Conservation (phyloP, 1,140 invertebrate species). For the Hypothenemus hampei region DNA sequence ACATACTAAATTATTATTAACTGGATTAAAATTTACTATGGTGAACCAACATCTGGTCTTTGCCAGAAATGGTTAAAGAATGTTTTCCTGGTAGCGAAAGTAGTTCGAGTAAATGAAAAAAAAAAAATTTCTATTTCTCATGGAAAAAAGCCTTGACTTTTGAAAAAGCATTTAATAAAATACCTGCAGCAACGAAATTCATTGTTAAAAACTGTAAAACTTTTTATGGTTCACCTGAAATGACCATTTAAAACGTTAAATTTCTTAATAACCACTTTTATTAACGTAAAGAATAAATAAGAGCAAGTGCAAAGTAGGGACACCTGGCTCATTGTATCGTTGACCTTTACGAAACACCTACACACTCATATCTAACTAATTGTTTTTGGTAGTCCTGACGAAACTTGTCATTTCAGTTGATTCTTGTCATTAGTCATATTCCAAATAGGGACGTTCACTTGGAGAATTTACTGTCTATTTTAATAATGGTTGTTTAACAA, state of each 20-base stretch:
- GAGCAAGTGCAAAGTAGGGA: conserved; percentile 3
- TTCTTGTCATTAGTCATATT: conserved; percentile 9
- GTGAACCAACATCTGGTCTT: conserved; percentile 1
- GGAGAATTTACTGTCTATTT: conserved; percentile 5
- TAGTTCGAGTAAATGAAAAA: background rate
- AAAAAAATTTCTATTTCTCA: too few relatives aligned
- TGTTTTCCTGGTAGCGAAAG: background rate
- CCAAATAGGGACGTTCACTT: conserved; percentile 2
- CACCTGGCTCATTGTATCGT: conserved; percentile 4
- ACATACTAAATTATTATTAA: too few relatives aligned
- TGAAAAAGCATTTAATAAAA: too few relatives aligned
- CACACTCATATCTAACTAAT: background rate
- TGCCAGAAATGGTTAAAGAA: conserved; percentile 1
- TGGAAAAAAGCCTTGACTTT: too few relatives aligned
- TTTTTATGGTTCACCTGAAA: too few relatives aligned
- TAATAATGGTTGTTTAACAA: conserved; percentile 8
- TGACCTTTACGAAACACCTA: conserved; percentile 1
- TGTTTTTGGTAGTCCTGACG: conserved; percentile 2
- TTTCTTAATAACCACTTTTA: background rate
- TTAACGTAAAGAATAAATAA: conserved; percentile 1
- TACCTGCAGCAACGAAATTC: too few relatives aligned
- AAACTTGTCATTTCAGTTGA: conserved; percentile 8
- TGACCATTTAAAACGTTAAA: too few relatives aligned
- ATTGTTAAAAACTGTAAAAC: too few relatives aligned
- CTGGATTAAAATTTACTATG: conserved; percentile 9